These are phyloP conservation scores for Aptenodytes patagonicus DNA, from an alignment of 2,113 vertebrate genomes.

Conservation along the genomic window DNA sequence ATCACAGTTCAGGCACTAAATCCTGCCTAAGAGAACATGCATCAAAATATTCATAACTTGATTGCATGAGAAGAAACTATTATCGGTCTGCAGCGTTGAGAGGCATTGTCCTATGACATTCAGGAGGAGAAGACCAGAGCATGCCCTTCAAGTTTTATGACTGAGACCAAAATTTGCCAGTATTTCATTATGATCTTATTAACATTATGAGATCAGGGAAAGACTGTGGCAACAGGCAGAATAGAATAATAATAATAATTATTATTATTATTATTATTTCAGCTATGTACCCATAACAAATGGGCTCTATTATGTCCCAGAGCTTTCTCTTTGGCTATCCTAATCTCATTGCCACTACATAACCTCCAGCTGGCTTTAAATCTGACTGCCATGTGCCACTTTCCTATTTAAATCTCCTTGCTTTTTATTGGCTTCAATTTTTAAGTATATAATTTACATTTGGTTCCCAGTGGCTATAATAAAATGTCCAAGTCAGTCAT, in stretches of 20 bases:
- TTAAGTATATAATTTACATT: neutral
- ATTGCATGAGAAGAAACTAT: neutral
- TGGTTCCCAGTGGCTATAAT: neutral
- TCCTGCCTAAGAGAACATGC: neutral
- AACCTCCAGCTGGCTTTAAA: constrained; percentile 20
- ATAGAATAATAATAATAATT: neutral
- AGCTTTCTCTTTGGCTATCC: neutral
- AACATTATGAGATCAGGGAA: neutral
- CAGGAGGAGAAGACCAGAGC: neutral
- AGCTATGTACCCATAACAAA: neutral
- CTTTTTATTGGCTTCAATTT: neutral
- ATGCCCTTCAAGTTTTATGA: neutral
- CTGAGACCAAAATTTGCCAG: neutral
- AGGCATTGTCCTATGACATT: neutral
- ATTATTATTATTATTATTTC: neutral
- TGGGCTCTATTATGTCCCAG: neutral
- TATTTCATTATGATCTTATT: neutral
- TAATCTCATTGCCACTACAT: neutral
- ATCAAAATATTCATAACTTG: constrained; percentile 29
- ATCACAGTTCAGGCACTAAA: constrained; percentile 36
- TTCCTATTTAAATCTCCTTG: neutral
- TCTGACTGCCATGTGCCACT: neutral
- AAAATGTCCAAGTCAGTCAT: neutral
- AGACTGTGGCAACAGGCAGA: neutral
- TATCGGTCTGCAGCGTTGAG: neutral